A percentile compares a stretch with the other conserved stretches of the same genome.
These are phyloP conservation scores for Sandelia bainsii DNA, from an alignment of 2,797 vertebrate species.

Conservation along the genomic window DNA sequence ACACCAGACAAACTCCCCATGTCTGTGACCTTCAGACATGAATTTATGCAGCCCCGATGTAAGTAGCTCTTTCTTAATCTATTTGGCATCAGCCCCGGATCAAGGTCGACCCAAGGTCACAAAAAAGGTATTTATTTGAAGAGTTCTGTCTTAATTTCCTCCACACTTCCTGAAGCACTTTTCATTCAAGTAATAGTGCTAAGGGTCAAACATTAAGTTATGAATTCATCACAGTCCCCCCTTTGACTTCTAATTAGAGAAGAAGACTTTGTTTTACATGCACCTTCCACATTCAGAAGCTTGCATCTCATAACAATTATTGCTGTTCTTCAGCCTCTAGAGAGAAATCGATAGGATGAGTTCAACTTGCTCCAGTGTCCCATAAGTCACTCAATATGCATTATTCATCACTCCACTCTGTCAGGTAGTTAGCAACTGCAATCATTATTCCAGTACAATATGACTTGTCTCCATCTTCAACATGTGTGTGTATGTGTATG, in stretches of 20 bases:
- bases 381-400: conserved; percentile 50
- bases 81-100: conserved; percentile 29
- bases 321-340: conserved; percentile 37
- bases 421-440: conserved; percentile 48
- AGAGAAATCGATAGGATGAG: conserved; percentile 38
- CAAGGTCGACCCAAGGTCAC: conserved; percentile 30
- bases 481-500: conserved; percentile 3
- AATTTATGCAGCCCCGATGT: conserved; percentile 17
- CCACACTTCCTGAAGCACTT: background rate
- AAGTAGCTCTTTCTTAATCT: background rate
- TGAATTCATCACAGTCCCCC: background rate
- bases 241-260: conserved; percentile 7
- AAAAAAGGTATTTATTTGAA: background rate
- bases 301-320: conserved; percentile 53
- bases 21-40: conserved; percentile 53
- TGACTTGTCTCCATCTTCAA: background rate
- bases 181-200: background rate
- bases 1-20: conserved; percentile 27
- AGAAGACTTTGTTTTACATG: conserved; percentile 22
- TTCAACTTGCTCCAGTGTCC: conserved; percentile 14
- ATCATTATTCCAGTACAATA: conserved; percentile 11
- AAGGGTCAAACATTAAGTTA: conserved; percentile 10
- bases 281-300: conserved; percentile 21
- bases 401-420: conserved; percentile 52
- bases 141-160: conserved; percentile 1